Evolutionary conservation across 2,797 vertebrate genomes (phyloP).

Genomic region (Phrynocephalus guinanensis): DNA sequence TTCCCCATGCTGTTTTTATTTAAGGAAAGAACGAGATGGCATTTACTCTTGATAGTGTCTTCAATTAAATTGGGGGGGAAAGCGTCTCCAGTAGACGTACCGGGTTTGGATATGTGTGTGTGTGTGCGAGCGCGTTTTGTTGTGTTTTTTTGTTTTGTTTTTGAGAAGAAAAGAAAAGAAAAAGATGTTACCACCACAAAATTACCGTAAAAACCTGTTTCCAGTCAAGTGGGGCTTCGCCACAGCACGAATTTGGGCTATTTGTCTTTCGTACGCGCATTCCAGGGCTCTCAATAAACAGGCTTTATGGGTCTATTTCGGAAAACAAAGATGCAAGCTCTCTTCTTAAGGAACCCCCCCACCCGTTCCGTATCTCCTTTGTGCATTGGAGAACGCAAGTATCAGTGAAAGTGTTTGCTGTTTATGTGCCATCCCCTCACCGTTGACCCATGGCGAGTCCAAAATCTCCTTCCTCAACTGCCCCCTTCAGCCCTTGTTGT

Average conservation of each 20-base stretch:
- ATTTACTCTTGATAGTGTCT: slow-evolving; percentile 82
- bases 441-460: too few species aligned
- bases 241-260: slow-evolving; percentile 77
- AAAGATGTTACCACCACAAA: slow-evolving; percentile 76
- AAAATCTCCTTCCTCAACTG: too few species aligned
- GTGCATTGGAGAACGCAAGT: neutral
- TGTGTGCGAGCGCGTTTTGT: too few species aligned
- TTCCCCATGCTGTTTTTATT: slow-evolving; percentile 80
- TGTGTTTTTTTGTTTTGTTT: slow-evolving; percentile 53
- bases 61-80: slow-evolving; percentile 77
- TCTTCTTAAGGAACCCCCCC: slow-evolving; percentile 23
- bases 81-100: slow-evolving; percentile 76
- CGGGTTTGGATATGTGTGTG: too few species aligned
- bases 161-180: slow-evolving; percentile 65
- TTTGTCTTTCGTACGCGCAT: slow-evolving; percentile 68
- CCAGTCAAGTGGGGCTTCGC: slow-evolving; percentile 77
- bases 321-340: slow-evolving; percentile 31
- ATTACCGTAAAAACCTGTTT: slow-evolving; percentile 81
- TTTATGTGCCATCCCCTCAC: too few species aligned
- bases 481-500: too few species aligned
- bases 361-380: too few species aligned
- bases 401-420: neutral
- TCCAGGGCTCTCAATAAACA: slow-evolving; percentile 80
- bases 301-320: slow-evolving; percentile 60
- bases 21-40: slow-evolving; percentile 72